These are phyloP conservation scores for Andrena bicolor DNA, from an alignment of 2,888 invertebrate species.

Conservation along the genomic window DNA sequence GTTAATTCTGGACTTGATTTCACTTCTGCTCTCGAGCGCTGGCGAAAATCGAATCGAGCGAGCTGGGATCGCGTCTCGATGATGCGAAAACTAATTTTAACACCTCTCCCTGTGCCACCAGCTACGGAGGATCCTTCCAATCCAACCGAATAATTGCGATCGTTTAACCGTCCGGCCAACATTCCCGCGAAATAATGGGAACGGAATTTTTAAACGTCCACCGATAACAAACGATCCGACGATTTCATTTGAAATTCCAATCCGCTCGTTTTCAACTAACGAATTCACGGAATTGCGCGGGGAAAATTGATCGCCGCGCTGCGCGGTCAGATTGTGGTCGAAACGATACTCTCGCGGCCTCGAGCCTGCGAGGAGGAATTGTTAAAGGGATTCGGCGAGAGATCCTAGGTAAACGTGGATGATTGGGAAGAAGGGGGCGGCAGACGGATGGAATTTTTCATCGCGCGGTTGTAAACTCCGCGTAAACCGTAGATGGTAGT, in stretches of 20 bases:
- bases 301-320: not conserved
- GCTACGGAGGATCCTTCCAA: not conserved
- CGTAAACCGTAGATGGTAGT: not conserved
- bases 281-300: conserved; percentile 1
- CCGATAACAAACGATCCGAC: not conserved
- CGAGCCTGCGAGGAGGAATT: not conserved
- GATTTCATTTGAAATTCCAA: not conserved
- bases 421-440: not conserved
- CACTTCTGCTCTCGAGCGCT: not conserved
- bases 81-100: conserved; percentile 55
- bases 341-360: not conserved
- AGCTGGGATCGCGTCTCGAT: conserved; percentile 5
- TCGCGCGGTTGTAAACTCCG: not conserved
- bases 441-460: not conserved
- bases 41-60: conserved; percentile 14
- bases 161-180: not conserved
- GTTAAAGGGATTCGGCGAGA: not conserved
- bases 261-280: not conserved
- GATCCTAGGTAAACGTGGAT: not conserved
- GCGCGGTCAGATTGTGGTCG: not conserved
- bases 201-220: not conserved
- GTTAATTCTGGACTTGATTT: conserved; percentile 37
- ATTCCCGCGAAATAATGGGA: not conserved
- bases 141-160: not conserved
- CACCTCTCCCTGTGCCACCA: not conserved